Evolutionary conservation across 2,113 vertebrate genomes (phyloP), one percentile per base, ranked within the genome.

Genomic region (Campylorhamphus procurvoides): DNA sequence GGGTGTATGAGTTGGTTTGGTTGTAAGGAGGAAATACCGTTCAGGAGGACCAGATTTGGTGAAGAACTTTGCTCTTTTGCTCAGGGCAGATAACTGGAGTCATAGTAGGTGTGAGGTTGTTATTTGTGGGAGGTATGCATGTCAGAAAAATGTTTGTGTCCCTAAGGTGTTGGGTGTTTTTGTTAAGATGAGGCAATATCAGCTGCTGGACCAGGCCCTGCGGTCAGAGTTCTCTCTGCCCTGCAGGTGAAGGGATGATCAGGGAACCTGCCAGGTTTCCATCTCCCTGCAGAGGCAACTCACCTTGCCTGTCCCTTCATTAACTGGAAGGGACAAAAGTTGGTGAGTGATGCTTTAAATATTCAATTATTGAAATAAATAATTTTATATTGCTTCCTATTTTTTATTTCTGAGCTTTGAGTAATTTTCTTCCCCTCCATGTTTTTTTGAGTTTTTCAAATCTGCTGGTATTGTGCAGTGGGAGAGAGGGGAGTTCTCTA

Each of bases 401-500:
- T 56, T 90, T 42, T 50, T 25, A 40, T 89, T 60, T 39, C 31
- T 73, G 22, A 2, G 0, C 5, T 84, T 85, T 66, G 3, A 13
- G 12, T 49, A 1, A 5, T 40, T 16, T 19, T n/a, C 40, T 63
- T 35, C 18, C 4, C 4, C 17, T 62, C 10, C 9, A 10, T 49
- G 9, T 10, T 53, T 72, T 85, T 85, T 49, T 40, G 28, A 18
- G 18, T 20, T 40, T 82, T 60, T 78, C 60, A 71, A 62, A 60
- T 18, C 29, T 64, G 22, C 7, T 2, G 1, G 10, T 78, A 18
- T 14, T 0, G 0, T 71, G 16, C 39, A 67, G 1, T 47, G 24
- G 33, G 20, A 79, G 27, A 73, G 27, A 9, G 55, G 14, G 18
- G 12, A 9, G 25, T 35, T 89, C 40, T 56, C 13, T 76, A 0